Evolutionary conservation across 2,797 vertebrate species (phyloP).

Genomic region (Sebastes glaucus): DNA sequence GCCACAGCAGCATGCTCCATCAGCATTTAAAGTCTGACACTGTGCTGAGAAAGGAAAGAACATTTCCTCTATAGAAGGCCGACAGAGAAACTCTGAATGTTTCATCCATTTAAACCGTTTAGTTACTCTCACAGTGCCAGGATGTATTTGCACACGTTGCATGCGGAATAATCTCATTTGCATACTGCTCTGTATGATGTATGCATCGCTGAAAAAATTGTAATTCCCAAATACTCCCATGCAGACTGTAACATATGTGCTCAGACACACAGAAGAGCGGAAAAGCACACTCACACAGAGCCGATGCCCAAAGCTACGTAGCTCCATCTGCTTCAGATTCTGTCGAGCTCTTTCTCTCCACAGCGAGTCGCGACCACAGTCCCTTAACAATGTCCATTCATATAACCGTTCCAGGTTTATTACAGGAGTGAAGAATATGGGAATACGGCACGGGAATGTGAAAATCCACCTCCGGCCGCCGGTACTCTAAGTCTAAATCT

Average conservation of each 20-base stretch:
- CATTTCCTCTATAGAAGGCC: background rate
- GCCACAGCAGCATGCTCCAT: background rate
- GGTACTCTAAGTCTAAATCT: background rate
- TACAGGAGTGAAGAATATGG: background rate
- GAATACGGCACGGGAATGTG: background rate
- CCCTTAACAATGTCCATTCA: background rate
- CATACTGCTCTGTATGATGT: background rate
- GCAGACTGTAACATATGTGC: slow-evolving; percentile 37
- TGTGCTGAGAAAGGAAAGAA: slow-evolving; percentile 3
- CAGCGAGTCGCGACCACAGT: background rate
- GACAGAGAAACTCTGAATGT: background rate
- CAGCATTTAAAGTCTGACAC: slow-evolving; percentile 29
- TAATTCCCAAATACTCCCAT: slow-evolving; percentile 8
- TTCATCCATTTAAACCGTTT: slow-evolving; percentile 17
- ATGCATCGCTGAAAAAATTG: slow-evolving; percentile 10
- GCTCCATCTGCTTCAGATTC: slow-evolving; percentile 51
- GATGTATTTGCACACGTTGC: background rate
- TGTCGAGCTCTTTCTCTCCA: background rate
- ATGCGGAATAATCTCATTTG: background rate
- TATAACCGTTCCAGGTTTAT: background rate
- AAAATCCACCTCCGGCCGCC: background rate
- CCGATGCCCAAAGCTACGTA: slow-evolving; percentile 25
- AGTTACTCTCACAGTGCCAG: background rate
- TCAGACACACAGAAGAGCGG: slow-evolving; percentile 33
- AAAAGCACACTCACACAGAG: slow-evolving; percentile 41